A percentile compares a stretch with the other conserved stretches of the same genome.
Evolutionary conservation across 2,113 vertebrate species (phyloP).

Genomic region (Protobothrops flavoviridis): DNA sequence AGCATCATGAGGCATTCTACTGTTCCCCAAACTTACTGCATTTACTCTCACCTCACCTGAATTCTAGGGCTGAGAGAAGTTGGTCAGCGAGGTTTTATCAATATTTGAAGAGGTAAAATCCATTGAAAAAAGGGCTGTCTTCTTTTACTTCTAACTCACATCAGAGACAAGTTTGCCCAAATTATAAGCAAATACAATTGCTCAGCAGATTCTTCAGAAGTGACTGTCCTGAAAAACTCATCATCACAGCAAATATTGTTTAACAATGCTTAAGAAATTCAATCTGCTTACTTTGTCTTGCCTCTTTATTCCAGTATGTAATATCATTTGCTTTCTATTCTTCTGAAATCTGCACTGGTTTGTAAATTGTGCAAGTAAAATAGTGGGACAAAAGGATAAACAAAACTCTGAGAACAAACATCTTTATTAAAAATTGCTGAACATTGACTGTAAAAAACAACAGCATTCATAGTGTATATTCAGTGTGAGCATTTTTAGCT

Average conservation of each 20-base stretch:
- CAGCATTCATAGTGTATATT: conserved; percentile 28
- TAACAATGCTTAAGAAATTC: not conserved
- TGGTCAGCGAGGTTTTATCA: not conserved
- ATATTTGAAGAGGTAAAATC: not conserved
- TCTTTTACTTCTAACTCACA: not conserved
- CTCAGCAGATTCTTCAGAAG: not conserved
- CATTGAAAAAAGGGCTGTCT: not conserved
- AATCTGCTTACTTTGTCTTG: not conserved
- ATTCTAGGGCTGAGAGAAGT: not conserved
- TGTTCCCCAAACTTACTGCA: not conserved
- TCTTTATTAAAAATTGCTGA: not conserved
- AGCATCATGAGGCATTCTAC: not conserved
- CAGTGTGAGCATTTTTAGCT: conserved; percentile 40
- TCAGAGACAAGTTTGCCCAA: not conserved
- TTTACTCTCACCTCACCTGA: not conserved
- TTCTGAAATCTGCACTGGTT: not conserved
- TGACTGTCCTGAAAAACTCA: not conserved
- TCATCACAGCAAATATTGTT: not conserved
- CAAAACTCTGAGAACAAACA: not conserved
- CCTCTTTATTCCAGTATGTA: not conserved
- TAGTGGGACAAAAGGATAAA: conserved; percentile 11
- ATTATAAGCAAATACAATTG: not conserved
- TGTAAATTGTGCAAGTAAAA: not conserved
- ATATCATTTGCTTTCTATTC: not conserved
- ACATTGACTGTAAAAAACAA: not conserved